Evolutionary conservation across 2,888 invertebrate genomes (phyloP).

Genomic region (Rhingia campestris): DNA sequence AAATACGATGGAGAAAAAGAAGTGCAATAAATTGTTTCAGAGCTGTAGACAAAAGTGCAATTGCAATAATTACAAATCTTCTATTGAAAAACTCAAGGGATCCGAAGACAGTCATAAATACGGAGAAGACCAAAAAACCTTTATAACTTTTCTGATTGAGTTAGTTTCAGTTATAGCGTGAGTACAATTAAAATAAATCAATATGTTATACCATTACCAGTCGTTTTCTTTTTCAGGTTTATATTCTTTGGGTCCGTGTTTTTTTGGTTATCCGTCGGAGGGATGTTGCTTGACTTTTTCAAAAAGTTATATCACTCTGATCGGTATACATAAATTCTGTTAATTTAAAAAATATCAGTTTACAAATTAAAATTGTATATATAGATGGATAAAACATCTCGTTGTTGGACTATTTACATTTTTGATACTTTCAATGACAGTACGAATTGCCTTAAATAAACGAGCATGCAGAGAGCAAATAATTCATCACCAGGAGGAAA

Average conservation of each 20-base stretch:
- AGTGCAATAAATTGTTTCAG: neutral
- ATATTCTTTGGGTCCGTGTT: slow-evolving; percentile 48
- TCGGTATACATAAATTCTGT: slow-evolving; percentile 5
- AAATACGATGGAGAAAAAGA: neutral
- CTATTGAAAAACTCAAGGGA: neutral
- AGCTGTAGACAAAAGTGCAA: slow-evolving; percentile 4
- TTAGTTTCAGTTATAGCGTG: slow-evolving; percentile 51
- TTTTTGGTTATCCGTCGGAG: slow-evolving; percentile 46
- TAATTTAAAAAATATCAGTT: neutral
- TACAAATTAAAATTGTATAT: neutral
- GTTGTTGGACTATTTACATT: slow-evolving; percentile 3
- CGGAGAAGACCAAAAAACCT: slow-evolving; percentile 25
- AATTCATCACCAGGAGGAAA: neutral
- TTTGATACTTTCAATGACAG: slow-evolving; percentile 31
- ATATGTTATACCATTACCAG: neutral
- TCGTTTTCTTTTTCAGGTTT: slow-evolving; percentile 12
- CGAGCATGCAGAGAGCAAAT: slow-evolving; percentile 7
- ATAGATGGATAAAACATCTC: slow-evolving; percentile 16
- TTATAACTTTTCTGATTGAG: slow-evolving; percentile 39
- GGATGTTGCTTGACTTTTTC: slow-evolving; percentile 19
- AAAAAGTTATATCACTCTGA: slow-evolving; percentile 22
- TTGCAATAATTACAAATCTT: neutral
- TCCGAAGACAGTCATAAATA: neutral
- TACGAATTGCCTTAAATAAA: slow-evolving; percentile 15
- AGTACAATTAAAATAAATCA: neutral